Base-by-base conservation (phyloP, 37 sponge, comb jelly and placozoan species). In the Beroe ovata region DNA sequence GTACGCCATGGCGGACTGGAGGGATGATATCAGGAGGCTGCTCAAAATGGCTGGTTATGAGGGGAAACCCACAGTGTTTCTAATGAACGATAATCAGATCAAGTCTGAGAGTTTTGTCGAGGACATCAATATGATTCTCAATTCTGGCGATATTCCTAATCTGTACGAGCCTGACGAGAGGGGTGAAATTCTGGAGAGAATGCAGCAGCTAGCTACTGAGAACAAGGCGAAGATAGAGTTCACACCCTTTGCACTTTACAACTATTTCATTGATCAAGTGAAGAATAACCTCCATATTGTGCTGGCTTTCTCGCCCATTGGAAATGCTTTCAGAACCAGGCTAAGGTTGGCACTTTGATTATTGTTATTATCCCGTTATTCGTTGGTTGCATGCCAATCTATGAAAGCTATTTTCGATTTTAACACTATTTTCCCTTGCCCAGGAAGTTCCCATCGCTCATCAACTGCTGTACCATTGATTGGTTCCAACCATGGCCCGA, bases 401-500 rank as follows among this genome's bases (percentile, higher is more conserved):
- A n/a, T n/a, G n/a, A n/a, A n/a, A n/a, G n/a, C n/a, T n/a, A n/a
- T n/a, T n/a, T n/a, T n/a, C n/a, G n/a, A n/a, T n/a, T n/a, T n/a
- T n/a, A n/a, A n/a, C n/a, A n/a, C n/a, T n/a, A n/a, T n/a, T n/a
- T n/a, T n/a, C n/a, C n/a, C n/a, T n/a, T n/a, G n/a, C n/a, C n/a
- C n/a, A 47, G 99, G 26, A 97, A 94, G 96, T 97, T 97, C 88
- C 99, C 99, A 39, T 95, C 99, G 35, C 92, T 97, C 41, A 97
- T 97, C 60, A 97, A 95, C 92, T 97, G 99, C 88, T 97, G 99
- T 66, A 97, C 99, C 60, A 97, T 97, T 38, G 99, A 97, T 90
- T 97, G 99, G 99, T 97, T 95, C 72, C 99, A 97, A 84, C 96
- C 95, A 28, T 97, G 99, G 99, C 99, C 99, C 6, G 60, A 92